Conservation (phyloP, 2,113 vertebrate genomes). For the Pteruthius melanotis region DNA sequence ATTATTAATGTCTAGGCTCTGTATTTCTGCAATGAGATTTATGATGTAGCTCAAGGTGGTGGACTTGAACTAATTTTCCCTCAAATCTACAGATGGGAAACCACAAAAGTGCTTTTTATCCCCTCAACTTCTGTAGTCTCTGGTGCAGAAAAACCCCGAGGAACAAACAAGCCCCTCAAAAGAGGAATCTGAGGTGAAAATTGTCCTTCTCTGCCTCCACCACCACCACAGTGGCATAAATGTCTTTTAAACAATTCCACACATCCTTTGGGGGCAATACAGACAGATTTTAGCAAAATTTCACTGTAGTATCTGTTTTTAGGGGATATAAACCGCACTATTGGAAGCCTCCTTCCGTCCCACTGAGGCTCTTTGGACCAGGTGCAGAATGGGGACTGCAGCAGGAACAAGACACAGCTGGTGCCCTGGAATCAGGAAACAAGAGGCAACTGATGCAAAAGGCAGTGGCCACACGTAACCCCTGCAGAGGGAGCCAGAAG, state of each 20-base stretch:
- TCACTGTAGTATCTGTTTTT: not conserved
- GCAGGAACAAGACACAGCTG: not conserved
- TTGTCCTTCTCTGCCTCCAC: not conserved
- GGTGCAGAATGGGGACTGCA: not conserved
- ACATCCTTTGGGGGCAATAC: not conserved
- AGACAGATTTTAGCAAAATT: not conserved
- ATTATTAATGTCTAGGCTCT: not conserved
- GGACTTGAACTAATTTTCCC: not conserved
- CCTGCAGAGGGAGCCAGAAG: not conserved
- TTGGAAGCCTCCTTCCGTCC: not conserved
- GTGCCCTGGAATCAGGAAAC: not conserved
- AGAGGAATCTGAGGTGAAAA: not conserved
- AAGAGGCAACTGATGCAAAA: not conserved
- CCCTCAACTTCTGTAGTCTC: not conserved
- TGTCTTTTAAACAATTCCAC: not conserved
- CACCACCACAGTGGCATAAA: not conserved
- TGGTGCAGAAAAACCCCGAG: not conserved
- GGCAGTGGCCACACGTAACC: fast-evolving
- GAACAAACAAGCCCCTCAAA: not conserved
- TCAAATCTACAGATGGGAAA: not conserved
- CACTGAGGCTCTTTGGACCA: not conserved
- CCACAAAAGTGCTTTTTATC: not conserved
- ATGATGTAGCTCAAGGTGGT: not conserved
- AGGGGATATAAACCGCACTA: not conserved
- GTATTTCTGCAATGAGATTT: not conserved